Evolutionary conservation across 2,888 invertebrate species (phyloP).

Genomic region (Pyrgus malvae): DNA sequence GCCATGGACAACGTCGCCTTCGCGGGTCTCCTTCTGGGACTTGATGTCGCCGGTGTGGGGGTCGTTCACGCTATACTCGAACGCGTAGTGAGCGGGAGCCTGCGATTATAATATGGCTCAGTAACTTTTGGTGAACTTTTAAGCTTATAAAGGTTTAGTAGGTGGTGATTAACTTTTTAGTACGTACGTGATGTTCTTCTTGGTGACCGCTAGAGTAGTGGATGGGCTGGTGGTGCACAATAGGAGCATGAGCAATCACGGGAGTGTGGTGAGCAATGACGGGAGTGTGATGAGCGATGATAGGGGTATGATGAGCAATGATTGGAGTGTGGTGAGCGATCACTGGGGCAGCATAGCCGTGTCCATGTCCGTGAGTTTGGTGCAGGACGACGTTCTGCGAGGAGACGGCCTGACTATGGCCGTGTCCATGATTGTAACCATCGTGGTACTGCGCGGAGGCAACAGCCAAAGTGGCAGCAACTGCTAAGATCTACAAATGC

Average conservation of each 20-base stretch:
- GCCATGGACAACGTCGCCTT: slow-evolving; percentile 49
- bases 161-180: too few species aligned
- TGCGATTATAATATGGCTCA: too few species aligned
- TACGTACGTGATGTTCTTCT: background rate
- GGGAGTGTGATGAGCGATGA: too few species aligned
- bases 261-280: too few species aligned
- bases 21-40: slow-evolving; percentile 65
- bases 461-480: background rate
- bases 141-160: too few species aligned
- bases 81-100: slow-evolving; percentile 40
- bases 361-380: background rate
- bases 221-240: slow-evolving; percentile 55
- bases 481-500: background rate
- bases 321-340: too few species aligned
- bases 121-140: too few species aligned
- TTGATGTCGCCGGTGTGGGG: too few species aligned
- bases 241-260: too few species aligned
- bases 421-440: background rate
- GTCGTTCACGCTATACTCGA: slow-evolving; percentile 48
- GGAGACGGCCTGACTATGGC: background rate
- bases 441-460: background rate
- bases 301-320: slow-evolving; percentile 32
- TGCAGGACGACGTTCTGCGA: background rate
- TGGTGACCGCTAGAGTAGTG: too few species aligned
- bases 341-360: slow-evolving; percentile 11